Percentiles rank a stretch among this genome's conserved stretches.
Conservation (phyloP, 2,797 vertebrate species). For the Intellagama lesueurii region DNA sequence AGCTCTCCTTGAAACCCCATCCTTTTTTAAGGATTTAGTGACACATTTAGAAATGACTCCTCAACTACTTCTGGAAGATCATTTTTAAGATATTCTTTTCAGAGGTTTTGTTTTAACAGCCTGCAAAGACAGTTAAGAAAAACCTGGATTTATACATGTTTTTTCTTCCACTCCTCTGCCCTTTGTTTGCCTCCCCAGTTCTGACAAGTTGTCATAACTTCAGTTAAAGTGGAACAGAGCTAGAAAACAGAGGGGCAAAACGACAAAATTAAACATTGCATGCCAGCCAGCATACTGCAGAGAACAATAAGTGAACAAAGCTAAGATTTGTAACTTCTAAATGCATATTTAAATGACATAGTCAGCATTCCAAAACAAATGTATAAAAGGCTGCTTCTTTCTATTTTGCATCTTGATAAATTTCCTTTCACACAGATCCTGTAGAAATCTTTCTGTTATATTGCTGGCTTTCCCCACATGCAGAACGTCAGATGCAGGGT, state of each 20-base stretch:
- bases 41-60: background rate
- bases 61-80: background rate
- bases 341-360: conserved; percentile 23
- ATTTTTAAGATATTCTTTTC: conserved; percentile 38
- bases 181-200: background rate
- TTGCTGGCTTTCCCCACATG: conserved; percentile 27
- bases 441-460: background rate
- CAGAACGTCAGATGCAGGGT: conserved; percentile 32
- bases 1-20: conserved; percentile 3
- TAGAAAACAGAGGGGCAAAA: conserved; percentile 52
- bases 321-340: conserved; percentile 47
- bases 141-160: background rate
- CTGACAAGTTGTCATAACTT: conserved; percentile 61
- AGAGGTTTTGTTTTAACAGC: conserved; percentile 28
- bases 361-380: conserved; percentile 39
- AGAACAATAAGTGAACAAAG: conserved; percentile 32
- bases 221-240: conserved; percentile 57
- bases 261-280: conserved; percentile 56
- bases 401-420: conserved; percentile 30
- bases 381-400: background rate
- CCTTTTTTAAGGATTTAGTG: conserved; percentile 29
- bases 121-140: conserved; percentile 3
- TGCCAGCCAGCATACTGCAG: conserved; percentile 49
- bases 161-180: background rate
- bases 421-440: conserved; percentile 7